Conservation (phyloP, 2,113 vertebrate genomes). For the Eublepharis macularius region DNA sequence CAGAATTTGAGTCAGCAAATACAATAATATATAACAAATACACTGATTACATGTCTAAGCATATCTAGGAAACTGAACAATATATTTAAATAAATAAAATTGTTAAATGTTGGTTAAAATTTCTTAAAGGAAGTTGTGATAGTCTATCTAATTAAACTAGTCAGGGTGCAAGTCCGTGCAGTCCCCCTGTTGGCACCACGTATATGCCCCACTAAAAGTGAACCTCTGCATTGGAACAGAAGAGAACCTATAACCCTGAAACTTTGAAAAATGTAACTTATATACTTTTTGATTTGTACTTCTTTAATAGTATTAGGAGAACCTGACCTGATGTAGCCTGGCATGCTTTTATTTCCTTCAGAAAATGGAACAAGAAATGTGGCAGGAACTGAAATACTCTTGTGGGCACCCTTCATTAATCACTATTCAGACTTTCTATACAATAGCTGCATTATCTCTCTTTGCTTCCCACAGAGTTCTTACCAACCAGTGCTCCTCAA, state of each 20-base stretch:
- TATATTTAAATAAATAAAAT: too few species aligned
- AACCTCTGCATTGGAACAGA: background rate
- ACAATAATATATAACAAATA: too few species aligned
- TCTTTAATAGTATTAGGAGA: conserved; percentile 23
- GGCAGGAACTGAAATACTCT: conserved; percentile 21
- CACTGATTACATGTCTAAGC: too few species aligned
- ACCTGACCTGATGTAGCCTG: background rate
- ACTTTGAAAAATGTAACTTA: background rate
- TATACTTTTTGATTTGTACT: conserved; percentile 15
- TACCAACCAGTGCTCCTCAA: background rate
- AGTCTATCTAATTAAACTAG: too few species aligned
- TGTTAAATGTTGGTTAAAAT: too few species aligned
- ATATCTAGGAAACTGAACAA: too few species aligned
- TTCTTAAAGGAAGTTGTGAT: too few species aligned
- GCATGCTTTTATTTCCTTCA: conserved; percentile 3
- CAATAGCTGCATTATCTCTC: background rate
- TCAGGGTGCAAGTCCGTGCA: too few species aligned
- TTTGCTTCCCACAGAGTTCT: background rate
- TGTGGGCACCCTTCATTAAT: conserved; percentile 30
- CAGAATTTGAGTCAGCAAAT: too few species aligned
- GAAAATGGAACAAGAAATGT: conserved; percentile 26
- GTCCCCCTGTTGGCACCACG: too few species aligned
- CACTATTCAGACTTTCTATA: conserved; percentile 5
- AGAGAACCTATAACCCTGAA: background rate
- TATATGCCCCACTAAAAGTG: background rate